Conservation (phyloP, 2,113 vertebrate genomes). For the Solea solea region DNA sequence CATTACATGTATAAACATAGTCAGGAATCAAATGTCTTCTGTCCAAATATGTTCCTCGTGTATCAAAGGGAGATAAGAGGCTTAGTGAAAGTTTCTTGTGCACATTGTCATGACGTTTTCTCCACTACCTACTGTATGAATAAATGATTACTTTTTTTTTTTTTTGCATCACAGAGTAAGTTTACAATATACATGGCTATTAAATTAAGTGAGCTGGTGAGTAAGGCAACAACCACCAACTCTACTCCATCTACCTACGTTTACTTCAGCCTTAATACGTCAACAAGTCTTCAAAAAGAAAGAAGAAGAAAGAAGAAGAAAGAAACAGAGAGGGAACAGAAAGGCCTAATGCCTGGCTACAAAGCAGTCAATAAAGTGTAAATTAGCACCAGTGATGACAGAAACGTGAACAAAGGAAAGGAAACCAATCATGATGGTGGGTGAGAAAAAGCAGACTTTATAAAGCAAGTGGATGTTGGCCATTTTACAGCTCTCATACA, state of each 20-base stretch:
- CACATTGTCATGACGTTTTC: conserved; percentile 42
- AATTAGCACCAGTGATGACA: conserved; percentile 47
- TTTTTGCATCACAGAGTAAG: conserved; percentile 71
- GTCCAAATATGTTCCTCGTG: conserved; percentile 81
- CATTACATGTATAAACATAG: conserved; percentile 63
- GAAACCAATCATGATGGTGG: conserved; percentile 68
- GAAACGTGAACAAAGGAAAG: conserved; percentile 53
- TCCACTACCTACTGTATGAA: conserved; percentile 50
- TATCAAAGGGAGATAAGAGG: conserved; percentile 75
- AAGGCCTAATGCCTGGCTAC: conserved; percentile 28
- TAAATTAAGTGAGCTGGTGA: conserved; percentile 49
- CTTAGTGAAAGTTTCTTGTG: conserved; percentile 16
- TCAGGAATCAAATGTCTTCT: conserved; percentile 68
- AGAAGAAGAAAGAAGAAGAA: conserved; percentile 5
- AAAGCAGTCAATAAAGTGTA: conserved; percentile 2
- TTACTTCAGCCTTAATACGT: conserved; percentile 45
- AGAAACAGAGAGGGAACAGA: not conserved
- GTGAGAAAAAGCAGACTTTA: conserved; percentile 83
- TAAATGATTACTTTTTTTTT: conserved; percentile 69
- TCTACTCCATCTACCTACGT: conserved; percentile 46
- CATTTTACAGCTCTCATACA: conserved; percentile 88
- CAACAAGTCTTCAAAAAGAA: conserved; percentile 26
- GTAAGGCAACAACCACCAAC: conserved; percentile 63
- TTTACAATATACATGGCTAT: conserved; percentile 63
- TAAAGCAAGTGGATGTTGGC: conserved; percentile 81